Evolutionary conservation across 1,140 invertebrate genomes (phyloP), one percentile per base, ranked within the genome.

Genomic region (Drosophila murphyi): DNA sequence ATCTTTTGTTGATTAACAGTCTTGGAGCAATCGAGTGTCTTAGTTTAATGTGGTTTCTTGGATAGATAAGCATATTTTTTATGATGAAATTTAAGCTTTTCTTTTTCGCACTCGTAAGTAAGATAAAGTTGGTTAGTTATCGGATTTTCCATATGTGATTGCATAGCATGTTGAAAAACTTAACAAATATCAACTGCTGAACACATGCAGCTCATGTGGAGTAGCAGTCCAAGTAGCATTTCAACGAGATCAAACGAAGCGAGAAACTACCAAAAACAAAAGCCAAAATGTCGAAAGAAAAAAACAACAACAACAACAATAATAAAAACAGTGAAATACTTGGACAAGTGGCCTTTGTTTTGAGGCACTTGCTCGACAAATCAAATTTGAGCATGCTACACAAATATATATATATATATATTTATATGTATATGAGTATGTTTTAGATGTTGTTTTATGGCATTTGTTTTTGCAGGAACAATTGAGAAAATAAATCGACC

Each of bases 401-500:
- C 31, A 67, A 5, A 64, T 12, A 35, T 32, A 32, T 43, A 37
- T 29, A 45, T 12, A 52, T 51, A 43, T 48, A 39, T 57, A 51
- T 35, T 43, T 52, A 6, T 1, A 8, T 41, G 5, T 54, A 67
- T 83, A 62, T 75, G 50, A n/a, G 20, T 20, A 20, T 20, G 20
- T 20, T 20, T 20, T n/a, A 8, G 39, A 41, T 41, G 39, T 43
- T 43, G 10, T 43, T 43, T 2, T 8, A 4, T 82, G 75, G 80
- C 80, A 86, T 70, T 4, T 73, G 78, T 80, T 88, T 89, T 85
- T 88, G 78, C 63, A 78, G 59, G 85, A 88, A 88, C 85, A 88
- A 88, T 88, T 88, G 85, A 78, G 79, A 82, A 85, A 89, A 88
- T 78, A 88, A 89, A 88, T 88, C 79, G 85, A 77, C 64, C 81